Evolutionary conservation across 2,797 vertebrate genomes (phyloP), one percentile per base, ranked within the genome.

Genomic region (Typhlichthys eigenmanni): DNA sequence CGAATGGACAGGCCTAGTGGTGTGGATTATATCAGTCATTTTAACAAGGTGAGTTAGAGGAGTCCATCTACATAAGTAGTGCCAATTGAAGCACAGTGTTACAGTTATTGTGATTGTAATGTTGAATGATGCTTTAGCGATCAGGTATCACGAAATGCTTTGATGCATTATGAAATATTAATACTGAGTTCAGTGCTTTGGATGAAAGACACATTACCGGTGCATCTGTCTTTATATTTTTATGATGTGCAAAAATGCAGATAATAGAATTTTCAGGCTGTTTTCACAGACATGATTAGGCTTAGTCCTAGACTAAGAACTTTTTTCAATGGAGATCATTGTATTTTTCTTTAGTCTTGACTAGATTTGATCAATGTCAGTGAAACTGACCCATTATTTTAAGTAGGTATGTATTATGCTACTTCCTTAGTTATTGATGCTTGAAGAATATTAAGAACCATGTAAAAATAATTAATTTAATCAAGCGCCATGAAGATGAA

Each of bases 11-110:
- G 91, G 0, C 58, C 92, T 10, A 81, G 89, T 0, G 71, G 88
- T 2, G 2, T 86, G 0, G 88, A 94, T 64, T 87, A 90, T 13
- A 87, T 93, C 46, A 90, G 97, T 75, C 95, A 92, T 71, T 77
- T 95, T 0, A 91, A 92, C 80, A 95, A 98, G 96, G 97, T 98
- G 79, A 83, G 71, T n/a, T 47, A 43, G 8, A 12, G 45, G 19
- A n/a, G 2, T 32, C 34, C 6, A 48, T 48, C n/a, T 13, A 14
- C 38, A 1, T 8, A 43, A 43, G 38, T 43, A 43, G 9, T 43
- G 38, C 9, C 38, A 43, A 43, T 2, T 43, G 38, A 43, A 7
- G 9, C 38, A 6, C 38, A 10, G 9, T 43, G 8, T 43, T 43
- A 10, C 38, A 7, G 7, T 43, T 9, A 43, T 43, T 43, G 7